phyloP scores from a whole-genome alignment of 2,113 vertebrate genomes.

The Pampusana beccarii region DNA sequence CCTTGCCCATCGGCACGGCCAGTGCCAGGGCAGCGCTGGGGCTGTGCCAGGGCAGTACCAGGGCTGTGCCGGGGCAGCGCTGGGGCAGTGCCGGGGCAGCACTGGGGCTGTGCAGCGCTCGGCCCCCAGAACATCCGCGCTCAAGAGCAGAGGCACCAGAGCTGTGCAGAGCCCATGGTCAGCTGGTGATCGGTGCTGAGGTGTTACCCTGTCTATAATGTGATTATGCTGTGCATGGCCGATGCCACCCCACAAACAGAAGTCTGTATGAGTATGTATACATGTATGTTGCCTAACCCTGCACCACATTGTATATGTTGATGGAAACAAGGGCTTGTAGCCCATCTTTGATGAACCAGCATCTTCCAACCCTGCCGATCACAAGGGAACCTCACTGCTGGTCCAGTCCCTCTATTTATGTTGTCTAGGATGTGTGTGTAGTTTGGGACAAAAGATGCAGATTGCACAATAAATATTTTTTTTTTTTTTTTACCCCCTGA shows the following conservation, averaged over 20 bases:
- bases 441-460: background rate
- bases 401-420: slow-evolving; percentile 1
- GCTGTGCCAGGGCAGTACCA: no score
- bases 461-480: slow-evolving; percentile 42
- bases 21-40: fast-evolving
- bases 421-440: background rate
- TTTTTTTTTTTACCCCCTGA: background rate
- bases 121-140: fast-evolving
- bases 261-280: background rate
- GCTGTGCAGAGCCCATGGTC: fast-evolving
- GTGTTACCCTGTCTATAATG: background rate
- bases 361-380: background rate
- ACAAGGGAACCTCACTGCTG: background rate
- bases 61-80: fast-evolving
- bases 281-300: background rate
- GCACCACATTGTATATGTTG: background rate
- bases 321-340: background rate
- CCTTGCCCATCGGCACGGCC: fast-evolving
- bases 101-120: background rate
- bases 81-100: fast-evolving
- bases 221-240: background rate
- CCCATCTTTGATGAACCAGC: background rate
- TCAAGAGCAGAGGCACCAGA: fast-evolving
- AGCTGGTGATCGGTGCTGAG: background rate
- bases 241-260: background rate